phyloP scores from a whole-genome alignment of 2,797 vertebrate species.

The Linurgus olivaceus region DNA sequence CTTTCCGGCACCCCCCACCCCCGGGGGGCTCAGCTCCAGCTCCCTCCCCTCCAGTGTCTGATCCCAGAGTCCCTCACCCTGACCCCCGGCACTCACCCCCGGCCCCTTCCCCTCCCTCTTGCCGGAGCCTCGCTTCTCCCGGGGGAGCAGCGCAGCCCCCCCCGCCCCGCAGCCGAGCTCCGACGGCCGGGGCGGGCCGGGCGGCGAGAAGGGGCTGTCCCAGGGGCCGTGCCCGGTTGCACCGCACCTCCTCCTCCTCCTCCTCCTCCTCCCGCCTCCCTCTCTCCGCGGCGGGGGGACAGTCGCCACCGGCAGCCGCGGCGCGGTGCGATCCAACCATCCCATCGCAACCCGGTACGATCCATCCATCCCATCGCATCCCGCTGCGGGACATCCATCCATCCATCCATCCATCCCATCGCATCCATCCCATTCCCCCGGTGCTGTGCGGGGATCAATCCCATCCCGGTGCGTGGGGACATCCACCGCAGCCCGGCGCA shows the following conservation, averaged over 20 bases:
- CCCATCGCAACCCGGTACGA: background rate
- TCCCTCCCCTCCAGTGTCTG: background rate
- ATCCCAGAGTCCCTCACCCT: background rate
- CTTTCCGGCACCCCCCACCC: fast-evolving
- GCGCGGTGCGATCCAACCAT: background rate
- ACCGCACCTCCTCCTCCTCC: background rate
- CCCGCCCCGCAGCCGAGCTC: background rate
- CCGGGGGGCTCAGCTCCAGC: background rate
- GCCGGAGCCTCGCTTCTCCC: background rate
- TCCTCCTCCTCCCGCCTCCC: too few relatives aligned
- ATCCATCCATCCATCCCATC: background rate
- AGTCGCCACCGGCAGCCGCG: background rate
- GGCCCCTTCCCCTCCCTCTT: background rate
- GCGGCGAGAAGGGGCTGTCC: background rate
- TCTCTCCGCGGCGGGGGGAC: background rate
- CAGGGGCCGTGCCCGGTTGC: background rate
- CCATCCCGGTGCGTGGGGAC: too few relatives aligned
- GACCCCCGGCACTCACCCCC: background rate
- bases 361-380: background rate
- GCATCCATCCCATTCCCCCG: background rate
- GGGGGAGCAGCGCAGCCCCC: background rate
- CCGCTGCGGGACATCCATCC: background rate
- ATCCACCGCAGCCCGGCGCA: too few relatives aligned
- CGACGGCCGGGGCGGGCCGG: background rate
- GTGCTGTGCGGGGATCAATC: too few relatives aligned